Evolutionary conservation across 2,888 invertebrate genomes (phyloP).

Genomic region (Julus scanicus): DNA sequence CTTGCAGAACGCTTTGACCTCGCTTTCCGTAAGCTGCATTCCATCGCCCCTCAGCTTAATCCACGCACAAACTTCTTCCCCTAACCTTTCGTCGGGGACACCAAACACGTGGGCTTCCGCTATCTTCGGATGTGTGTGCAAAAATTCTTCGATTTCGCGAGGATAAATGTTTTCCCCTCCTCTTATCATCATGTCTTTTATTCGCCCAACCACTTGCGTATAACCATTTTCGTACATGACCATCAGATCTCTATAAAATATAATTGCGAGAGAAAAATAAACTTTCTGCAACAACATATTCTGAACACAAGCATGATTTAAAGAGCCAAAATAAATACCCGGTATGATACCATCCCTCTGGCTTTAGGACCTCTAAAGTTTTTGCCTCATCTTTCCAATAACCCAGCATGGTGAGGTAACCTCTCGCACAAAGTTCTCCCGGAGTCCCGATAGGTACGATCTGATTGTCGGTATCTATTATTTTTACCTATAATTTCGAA

Average conservation of each 20-base stretch:
- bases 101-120: too few species aligned
- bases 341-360: conserved; percentile 83
- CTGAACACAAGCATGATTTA: not conserved
- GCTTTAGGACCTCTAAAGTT: conserved; percentile 75
- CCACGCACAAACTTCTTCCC: too few species aligned
- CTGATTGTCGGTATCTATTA: conserved; percentile 60
- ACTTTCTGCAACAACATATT: not conserved
- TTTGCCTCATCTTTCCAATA: conserved; percentile 84
- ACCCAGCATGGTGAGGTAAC: conserved; percentile 79
- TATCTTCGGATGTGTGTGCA: too few species aligned
- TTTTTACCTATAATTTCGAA: conserved; percentile 52
- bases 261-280: too few species aligned
- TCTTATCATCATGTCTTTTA: too few species aligned
- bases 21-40: too few species aligned
- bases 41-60: too few species aligned
- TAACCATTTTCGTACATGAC: not conserved
- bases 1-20: conserved; percentile 67
- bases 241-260: too few species aligned
- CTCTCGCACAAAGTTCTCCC: conserved; percentile 81
- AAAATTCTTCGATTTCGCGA: too few species aligned
- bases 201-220: too few species aligned
- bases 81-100: too few species aligned
- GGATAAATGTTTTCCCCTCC: too few species aligned
- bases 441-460: conserved; percentile 77
- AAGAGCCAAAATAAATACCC: conserved; percentile 70